Percentiles rank a stretch among this genome's conserved stretches.
Evolutionary conservation across 2,888 invertebrate genomes (phyloP).

Genomic region (Meganola albula): DNA sequence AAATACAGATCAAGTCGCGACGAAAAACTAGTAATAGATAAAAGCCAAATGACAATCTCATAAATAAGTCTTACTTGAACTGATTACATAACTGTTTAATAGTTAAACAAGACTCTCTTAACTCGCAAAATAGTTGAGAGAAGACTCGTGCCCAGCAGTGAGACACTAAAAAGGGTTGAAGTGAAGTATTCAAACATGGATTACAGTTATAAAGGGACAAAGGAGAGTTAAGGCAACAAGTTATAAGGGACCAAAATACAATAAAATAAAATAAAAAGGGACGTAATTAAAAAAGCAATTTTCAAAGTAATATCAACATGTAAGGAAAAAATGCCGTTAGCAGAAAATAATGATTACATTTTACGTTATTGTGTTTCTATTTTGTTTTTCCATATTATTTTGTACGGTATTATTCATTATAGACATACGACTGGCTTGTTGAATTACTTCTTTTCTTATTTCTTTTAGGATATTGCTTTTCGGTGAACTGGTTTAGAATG

Average conservation of each 20-base stretch:
- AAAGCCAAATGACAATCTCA: too few species aligned
- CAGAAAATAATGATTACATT: slow-evolving; percentile 21
- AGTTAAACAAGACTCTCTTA: too few species aligned
- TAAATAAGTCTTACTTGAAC: too few species aligned
- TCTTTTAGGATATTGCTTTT: slow-evolving; percentile 5
- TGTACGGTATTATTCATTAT: slow-evolving; percentile 13
- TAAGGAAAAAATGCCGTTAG: slow-evolving; percentile 27
- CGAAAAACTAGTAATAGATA: too few species aligned
- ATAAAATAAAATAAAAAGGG: slow-evolving; percentile 48
- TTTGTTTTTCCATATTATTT: slow-evolving; percentile 14
- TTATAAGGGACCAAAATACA: slow-evolving; percentile 40
- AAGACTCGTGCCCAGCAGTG: too few species aligned
- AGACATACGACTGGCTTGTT: slow-evolving; percentile 4
- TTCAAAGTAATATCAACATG: slow-evolving; percentile 26
- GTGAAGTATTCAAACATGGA: too few species aligned
- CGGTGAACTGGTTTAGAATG: slow-evolving; percentile 8
- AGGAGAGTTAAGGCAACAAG: slow-evolving; percentile 32
- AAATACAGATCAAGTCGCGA: too few species aligned
- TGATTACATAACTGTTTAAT: too few species aligned
- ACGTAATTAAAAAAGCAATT: slow-evolving; percentile 65
- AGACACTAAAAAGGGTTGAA: too few species aligned
- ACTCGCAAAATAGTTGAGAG: too few species aligned
- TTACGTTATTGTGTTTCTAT: slow-evolving; percentile 8
- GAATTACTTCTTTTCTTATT: slow-evolving; percentile 6
- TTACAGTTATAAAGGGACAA: too few species aligned